phyloP scores from a whole-genome alignment of 2,113 vertebrate genomes.

The Nibea coibor region DNA sequence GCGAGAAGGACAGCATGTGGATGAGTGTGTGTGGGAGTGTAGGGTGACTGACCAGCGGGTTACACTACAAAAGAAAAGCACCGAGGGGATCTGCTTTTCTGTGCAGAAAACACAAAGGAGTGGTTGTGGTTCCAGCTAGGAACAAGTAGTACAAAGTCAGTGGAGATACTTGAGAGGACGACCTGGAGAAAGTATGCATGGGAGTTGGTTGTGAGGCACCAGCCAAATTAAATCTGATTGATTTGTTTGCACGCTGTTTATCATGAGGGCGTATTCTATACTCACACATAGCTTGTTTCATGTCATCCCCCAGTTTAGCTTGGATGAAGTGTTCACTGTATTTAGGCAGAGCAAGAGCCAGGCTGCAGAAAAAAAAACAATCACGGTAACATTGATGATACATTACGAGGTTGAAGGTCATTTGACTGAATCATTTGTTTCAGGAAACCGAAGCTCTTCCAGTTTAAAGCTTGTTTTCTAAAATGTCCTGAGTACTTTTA shows the following conservation, averaged over 20 bases:
- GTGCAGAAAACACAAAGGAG: conserved; percentile 60
- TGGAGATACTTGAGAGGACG: conserved; percentile 24
- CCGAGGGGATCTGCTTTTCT: conserved; percentile 54
- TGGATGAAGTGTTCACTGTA: conserved; percentile 99
- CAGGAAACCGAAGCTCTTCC: neutral
- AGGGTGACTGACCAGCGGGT: conserved; percentile 69
- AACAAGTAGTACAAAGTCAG: conserved; percentile 41
- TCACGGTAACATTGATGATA: neutral
- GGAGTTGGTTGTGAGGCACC: conserved; percentile 20
- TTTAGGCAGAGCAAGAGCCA: conserved; percentile 96
- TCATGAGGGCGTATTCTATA: conserved; percentile 64
- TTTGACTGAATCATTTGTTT: neutral
- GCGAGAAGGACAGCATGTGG: conserved; percentile 57
- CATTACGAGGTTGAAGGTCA: neutral
- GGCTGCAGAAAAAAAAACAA: conserved; percentile 81
- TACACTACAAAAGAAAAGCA: conserved; percentile 72
- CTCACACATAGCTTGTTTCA: conserved; percentile 95
- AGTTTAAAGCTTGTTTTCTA: neutral
- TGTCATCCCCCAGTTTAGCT: conserved; percentile 91
- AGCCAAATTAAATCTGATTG: neutral
- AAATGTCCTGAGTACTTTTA: neutral
- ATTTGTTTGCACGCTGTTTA: conserved; percentile 20
- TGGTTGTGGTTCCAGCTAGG: conserved; percentile 47
- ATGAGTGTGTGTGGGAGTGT: conserved; percentile 63
- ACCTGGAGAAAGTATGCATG: conserved; percentile 33